These are phyloP conservation scores for Seira musarum DNA, from an alignment of 2,888 invertebrate genomes.

Conservation along the genomic window DNA sequence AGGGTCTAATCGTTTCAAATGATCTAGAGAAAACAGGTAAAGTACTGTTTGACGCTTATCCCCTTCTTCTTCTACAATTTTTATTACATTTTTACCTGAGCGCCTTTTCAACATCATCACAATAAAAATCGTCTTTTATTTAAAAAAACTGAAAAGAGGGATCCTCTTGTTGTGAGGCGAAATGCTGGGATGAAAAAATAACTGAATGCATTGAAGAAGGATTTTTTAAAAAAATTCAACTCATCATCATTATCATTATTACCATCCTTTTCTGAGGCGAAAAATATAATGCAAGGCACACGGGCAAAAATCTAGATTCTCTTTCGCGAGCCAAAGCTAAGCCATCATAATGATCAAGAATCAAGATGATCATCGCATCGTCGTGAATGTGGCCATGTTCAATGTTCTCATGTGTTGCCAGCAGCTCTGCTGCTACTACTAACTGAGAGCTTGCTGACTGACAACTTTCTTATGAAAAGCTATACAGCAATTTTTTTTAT, in stretches of 20 bases:
- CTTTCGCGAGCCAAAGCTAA: conserved; percentile 1
- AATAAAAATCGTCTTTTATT: background rate
- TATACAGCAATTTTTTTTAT: background rate
- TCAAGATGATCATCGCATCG: too few species aligned
- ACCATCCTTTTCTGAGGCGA: background rate
- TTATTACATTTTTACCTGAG: background rate
- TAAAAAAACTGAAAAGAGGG: too few species aligned
- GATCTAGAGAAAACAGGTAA: too few species aligned
- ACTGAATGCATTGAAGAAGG: background rate
- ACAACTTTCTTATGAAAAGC: background rate
- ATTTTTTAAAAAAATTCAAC: background rate
- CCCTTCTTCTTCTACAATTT: background rate
- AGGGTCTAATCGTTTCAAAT: background rate
- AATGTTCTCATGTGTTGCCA: background rate
- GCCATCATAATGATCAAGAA: background rate
- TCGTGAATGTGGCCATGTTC: too few species aligned
- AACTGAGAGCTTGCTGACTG: background rate
- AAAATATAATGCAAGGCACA: conserved; percentile 10
- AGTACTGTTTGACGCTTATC: background rate
- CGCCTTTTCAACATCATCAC: background rate
- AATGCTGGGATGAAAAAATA: background rate
- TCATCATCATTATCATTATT: background rate
- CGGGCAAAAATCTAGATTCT: background rate
- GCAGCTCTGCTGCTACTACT: background rate
- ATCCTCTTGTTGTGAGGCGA: background rate